These are phyloP conservation scores for Micropterix aruncella DNA, from an alignment of 2,888 invertebrate species.

Conservation along the genomic window DNA sequence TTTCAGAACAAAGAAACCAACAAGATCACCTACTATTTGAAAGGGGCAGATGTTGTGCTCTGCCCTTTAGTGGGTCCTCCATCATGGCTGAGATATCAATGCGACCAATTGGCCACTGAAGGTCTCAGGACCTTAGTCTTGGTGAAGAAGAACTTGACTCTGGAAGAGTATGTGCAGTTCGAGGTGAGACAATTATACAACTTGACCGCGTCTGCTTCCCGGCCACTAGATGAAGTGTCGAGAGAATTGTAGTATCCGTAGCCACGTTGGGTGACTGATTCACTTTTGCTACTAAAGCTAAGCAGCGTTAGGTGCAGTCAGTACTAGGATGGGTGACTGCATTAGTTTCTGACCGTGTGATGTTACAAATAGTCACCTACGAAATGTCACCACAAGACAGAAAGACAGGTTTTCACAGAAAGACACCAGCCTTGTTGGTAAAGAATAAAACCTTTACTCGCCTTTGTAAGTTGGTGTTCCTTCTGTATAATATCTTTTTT, in stretches of 20 bases:
- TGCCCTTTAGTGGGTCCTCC: constrained; percentile 81
- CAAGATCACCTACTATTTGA: constrained; percentile 89
- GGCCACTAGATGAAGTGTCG: no score
- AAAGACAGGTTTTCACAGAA: no score
- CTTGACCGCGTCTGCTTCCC: no score
- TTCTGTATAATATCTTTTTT: constrained; percentile 3
- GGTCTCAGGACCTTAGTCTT: constrained; percentile 82
- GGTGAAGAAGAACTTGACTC: constrained; percentile 52
- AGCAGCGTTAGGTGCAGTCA: no score
- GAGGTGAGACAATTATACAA: constrained; percentile 38
- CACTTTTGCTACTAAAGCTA: no score
- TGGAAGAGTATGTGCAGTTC: constrained; percentile 56
- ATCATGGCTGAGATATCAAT: constrained; percentile 90
- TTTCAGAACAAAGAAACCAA: constrained; percentile 56
- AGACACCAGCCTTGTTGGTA: no score
- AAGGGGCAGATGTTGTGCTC: constrained; percentile 95
- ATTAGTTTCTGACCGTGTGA: no score
- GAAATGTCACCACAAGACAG: no score
- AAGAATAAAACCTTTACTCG: neutral
- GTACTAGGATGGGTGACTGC: no score
- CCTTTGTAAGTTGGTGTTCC: neutral
- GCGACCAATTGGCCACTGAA: constrained; percentile 82
- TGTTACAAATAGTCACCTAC: no score
- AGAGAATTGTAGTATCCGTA: no score
- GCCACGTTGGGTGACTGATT: no score